Conservation (phyloP, 2,797 vertebrate species). For the Mycteria americana region DNA sequence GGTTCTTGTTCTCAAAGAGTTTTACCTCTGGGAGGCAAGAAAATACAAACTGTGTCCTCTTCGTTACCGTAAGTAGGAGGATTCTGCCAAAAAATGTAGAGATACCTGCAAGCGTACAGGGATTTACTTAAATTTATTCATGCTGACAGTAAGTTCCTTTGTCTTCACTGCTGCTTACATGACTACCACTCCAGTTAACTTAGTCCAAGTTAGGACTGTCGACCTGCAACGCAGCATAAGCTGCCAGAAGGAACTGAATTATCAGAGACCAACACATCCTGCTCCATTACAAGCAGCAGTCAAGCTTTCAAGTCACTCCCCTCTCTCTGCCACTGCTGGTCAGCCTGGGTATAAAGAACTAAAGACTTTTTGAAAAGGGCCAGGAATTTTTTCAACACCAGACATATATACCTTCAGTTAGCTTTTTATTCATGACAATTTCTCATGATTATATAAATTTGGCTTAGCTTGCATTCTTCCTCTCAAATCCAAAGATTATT, state of each 20-base stretch:
- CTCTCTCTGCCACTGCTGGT: not conserved
- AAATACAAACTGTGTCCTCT: not conserved
- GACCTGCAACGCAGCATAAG: not conserved
- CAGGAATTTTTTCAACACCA: not conserved
- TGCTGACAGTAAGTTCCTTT: not conserved
- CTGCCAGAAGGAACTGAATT: not conserved
- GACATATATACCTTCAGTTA: not conserved
- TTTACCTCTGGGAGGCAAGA: constrained; percentile 34
- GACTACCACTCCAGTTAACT: not conserved
- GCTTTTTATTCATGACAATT: not conserved
- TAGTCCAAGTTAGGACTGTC: not conserved
- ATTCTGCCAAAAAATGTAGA: not conserved
- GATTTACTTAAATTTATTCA: not conserved
- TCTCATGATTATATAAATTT: constrained; percentile 8
- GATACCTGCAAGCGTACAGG: not conserved
- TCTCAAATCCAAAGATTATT: constrained; percentile 24
- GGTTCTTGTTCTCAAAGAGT: constrained; percentile 29
- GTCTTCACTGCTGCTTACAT: not conserved
- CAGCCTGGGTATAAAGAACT: not conserved
- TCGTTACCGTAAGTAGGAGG: not conserved
- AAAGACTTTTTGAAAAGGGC: not conserved
- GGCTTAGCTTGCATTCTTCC: not conserved
- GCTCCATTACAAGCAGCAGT: not conserved
- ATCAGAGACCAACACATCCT: not conserved
- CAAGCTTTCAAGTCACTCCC: not conserved